Base-by-base conservation (phyloP, 2,113 vertebrate species). In the Alouatta palliata region DNA sequence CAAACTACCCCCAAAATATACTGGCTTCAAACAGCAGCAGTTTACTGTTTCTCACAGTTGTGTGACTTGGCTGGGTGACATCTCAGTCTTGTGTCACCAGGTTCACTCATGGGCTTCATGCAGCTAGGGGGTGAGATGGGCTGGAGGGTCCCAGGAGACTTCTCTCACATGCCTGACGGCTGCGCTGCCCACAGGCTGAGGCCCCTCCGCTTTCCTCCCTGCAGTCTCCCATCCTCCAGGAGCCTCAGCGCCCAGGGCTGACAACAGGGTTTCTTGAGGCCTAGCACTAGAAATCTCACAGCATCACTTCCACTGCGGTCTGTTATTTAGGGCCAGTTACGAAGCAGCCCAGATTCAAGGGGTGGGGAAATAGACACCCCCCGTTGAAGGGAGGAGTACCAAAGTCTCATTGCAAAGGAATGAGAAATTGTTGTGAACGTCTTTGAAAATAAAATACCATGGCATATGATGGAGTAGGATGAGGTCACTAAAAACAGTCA, bases 271-370 rank as follows among this genome's bases (percentile, higher is more conserved):
- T 82, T 88, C 84, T 37, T 43, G n/a, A 76, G 16, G 47, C 4
- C n/a, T 19, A 5, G 23, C 27, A 54, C 45, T 23, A 0, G 21
- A 8, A 1, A 71, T 4, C 54, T n/a, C 8, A 2, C 1, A 17
- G 6, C 13, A 27, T 25, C 49, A 40, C 12, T 3, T 45, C 61
- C 20, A 52, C 64, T 54, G 43, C 23, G 13, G n/a, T 27, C 30
- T 79, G 17, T 21, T 25, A 27, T 45, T 54, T 3, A 6, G 47
- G 32, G 1, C 6, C 35, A 35, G 32, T 77, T 9, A 76, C 3
- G 3, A 27, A 25, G 16, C 43, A 64, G 56, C 12, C 11, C 14
- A 43, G 25, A 82, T 68, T 56, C 43, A 35, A 76, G 21, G 32
- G 40, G 23, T 20, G 25, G 49, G 47, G 30, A 58, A 68, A 70